Evolutionary conservation across 1,140 invertebrate genomes (phyloP), one percentile per base, ranked within the genome.

Genomic region (Trypoxylus dichotomus): DNA sequence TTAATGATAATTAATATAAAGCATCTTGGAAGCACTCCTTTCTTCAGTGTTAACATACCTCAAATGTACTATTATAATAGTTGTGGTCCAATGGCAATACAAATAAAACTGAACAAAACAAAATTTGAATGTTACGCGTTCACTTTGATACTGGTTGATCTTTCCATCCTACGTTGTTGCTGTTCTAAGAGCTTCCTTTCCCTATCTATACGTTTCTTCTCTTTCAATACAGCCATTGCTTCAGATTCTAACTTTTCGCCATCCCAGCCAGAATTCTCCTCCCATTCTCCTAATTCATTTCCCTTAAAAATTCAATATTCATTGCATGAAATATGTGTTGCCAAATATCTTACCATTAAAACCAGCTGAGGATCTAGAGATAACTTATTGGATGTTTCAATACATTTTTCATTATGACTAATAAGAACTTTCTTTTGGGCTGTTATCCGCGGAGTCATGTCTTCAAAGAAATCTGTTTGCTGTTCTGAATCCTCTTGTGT

Each of bases 361-460:
- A 87, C 47, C 29, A 81, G 81, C 77, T 86, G 82, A 43, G 83
- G 79, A 19, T 78, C 82, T 11, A 87, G 81, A 3, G 85, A 85
- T 77, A 89, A 86, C 41, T 87, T 86, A 63, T 82, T 84, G 3
- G 81, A 24, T 76, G 83, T 84, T 24, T 11, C 72, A 13, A 76
- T 80, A 37, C 77, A 25, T n/a, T 81, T 76, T 21, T 81, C 78
- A 1, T 87, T 86, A 63, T 85, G 82, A 74, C 81, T 86, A 32
- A 90, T 81, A 58, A 89, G 73, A 78, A 90, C 75, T 84, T 89
- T 90, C 11, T 83, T 86, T 79, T 89, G 89, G 74, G 79, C 86
- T 3, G 87, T 89, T 37, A 90, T 90, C 80, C 84, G 85, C 78
- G 89, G 89, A 29, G 87, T 85, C 89, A 90, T 90, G 79, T 90